Conservation (phyloP, 2,113 vertebrate species). For the Galeopterus variegatus region DNA sequence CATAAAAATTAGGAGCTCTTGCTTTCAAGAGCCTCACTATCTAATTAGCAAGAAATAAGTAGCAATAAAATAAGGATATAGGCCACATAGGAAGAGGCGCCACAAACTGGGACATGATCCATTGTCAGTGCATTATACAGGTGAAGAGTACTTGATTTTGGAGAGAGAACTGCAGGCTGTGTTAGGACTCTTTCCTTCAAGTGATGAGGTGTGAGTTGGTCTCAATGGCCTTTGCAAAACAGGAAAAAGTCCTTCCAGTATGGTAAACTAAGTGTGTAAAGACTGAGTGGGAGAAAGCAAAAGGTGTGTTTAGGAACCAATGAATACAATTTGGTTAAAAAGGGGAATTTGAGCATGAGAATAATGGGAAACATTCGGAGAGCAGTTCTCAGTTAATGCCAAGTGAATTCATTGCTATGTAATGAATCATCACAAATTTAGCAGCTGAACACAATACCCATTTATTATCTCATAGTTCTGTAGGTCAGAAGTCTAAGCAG, state of each 20-base stretch:
- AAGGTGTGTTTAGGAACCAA: not conserved
- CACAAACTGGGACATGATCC: not conserved
- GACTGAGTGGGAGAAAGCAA: not conserved
- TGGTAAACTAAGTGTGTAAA: not conserved
- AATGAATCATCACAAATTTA: not conserved
- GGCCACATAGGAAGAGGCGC: not conserved
- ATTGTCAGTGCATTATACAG: not conserved
- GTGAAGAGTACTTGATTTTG: conserved; percentile 43
- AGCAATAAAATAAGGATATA: conserved; percentile 44
- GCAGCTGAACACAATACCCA: not conserved
- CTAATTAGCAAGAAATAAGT: conserved; percentile 57
- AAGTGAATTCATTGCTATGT: not conserved
- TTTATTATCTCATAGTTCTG: not conserved
- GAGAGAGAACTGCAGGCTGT: not conserved
- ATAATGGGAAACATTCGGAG: not conserved
- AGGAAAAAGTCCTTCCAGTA: not conserved
- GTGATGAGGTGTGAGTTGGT: not conserved
- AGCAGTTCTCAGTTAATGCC: not conserved
- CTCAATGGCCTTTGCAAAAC: not conserved
- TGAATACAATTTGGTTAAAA: not conserved
- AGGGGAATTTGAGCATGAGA: not conserved
- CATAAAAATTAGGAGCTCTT: conserved; percentile 14
- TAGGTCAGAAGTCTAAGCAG: not conserved
- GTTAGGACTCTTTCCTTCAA: conserved; percentile 14
- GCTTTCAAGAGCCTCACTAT: conserved; percentile 29